Percentiles rank a stretch among this genome's conserved stretches.
These are phyloP conservation scores for Fragum sueziense DNA, from an alignment of 2,888 invertebrate species.

Conservation along the genomic window DNA sequence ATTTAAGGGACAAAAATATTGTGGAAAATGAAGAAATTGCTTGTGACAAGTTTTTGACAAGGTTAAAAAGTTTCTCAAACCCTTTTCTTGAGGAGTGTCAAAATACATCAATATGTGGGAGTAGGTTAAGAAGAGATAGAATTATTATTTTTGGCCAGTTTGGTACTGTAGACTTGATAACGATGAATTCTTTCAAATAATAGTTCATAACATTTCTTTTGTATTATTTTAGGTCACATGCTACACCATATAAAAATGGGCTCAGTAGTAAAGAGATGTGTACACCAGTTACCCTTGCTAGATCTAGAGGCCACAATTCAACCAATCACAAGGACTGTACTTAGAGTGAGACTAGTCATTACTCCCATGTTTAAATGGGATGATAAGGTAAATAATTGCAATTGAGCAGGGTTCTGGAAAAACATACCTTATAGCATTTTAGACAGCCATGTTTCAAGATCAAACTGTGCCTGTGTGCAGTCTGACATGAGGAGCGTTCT, in stretches of 20 bases:
- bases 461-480: too few relatives aligned
- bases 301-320: conserved; percentile 93
- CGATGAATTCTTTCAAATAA: background rate
- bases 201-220: background rate
- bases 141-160: background rate
- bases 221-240: conserved; percentile 84
- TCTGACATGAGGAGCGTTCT: too few relatives aligned
- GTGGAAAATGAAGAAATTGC: too few relatives aligned
- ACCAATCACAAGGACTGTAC: conserved; percentile 94
- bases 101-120: background rate
- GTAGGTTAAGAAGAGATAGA: background rate
- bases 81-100: background rate
- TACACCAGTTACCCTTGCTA: conserved; percentile 92
- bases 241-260: conserved; percentile 91
- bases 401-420: too few relatives aligned
- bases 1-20: too few relatives aligned
- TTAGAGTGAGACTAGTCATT: conserved; percentile 90
- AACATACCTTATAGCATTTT: too few relatives aligned
- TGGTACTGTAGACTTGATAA: background rate
- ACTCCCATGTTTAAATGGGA: conserved; percentile 88
- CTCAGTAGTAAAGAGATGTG: conserved; percentile 90
- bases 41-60: too few relatives aligned
- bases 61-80: too few relatives aligned
- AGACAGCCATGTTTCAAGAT: too few relatives aligned
- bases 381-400: conserved; percentile 87